These are phyloP conservation scores for Poeciliopsis presidionis DNA, from an alignment of 2,797 vertebrate species.

Conservation along the genomic window DNA sequence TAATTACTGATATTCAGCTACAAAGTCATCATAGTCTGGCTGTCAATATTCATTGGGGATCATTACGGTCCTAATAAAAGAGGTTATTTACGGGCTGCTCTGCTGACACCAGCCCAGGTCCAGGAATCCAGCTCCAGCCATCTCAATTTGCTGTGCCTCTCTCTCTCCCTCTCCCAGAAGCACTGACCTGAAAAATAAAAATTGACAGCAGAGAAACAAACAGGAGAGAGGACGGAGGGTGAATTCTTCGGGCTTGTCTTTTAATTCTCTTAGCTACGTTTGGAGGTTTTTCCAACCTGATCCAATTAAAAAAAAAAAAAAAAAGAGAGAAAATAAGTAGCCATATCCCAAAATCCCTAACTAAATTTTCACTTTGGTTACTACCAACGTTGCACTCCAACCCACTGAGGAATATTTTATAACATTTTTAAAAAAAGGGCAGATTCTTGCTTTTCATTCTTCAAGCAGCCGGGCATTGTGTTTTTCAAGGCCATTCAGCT, in stretches of 20 bases:
- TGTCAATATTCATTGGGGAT: conserved; percentile 86
- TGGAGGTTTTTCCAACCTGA: conserved; percentile 45
- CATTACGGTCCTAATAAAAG: conserved; percentile 85
- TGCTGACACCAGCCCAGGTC: conserved; percentile 76
- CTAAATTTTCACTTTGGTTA: conserved; percentile 60
- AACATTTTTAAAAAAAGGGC: conserved; percentile 56
- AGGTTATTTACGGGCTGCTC: conserved; percentile 80
- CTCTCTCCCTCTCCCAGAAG: conserved; percentile 72
- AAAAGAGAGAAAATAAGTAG: conserved; percentile 12
- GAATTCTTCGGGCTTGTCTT: conserved; percentile 66
- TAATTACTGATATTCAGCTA: conserved; percentile 87
- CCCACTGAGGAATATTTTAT: conserved; percentile 59
- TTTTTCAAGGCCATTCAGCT: conserved; percentile 43
- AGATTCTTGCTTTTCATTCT: conserved; percentile 24
- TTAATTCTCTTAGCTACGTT: conserved; percentile 68
- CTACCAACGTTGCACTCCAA: conserved; percentile 34
- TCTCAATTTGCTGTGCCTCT: conserved; percentile 76
- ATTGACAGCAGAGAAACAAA: conserved; percentile 76
- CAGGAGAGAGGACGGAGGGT: conserved; percentile 64
- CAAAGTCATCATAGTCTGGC: conserved; percentile 85
- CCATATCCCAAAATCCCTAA: conserved; percentile 55
- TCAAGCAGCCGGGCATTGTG: conserved; percentile 39
- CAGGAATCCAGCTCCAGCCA: conserved; percentile 74
- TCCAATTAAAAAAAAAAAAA: conserved; percentile 22
- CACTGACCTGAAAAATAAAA: conserved; percentile 81